Base-by-base conservation (phyloP, 2,888 invertebrate species). In the Chymomyza caudatula region DNA sequence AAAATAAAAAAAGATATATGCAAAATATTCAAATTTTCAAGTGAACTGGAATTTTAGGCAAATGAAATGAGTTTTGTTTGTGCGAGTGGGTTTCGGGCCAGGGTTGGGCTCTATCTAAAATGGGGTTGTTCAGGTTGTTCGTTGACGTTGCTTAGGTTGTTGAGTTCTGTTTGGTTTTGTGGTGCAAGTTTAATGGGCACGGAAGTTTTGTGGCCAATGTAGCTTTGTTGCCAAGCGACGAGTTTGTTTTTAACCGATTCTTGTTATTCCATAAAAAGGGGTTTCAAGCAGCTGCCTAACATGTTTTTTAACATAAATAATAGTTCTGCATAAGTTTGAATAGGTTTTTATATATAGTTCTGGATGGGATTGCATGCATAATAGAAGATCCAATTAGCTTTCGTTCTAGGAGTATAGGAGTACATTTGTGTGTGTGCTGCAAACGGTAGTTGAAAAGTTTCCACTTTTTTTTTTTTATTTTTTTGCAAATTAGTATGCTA, bases 1-100 rank as follows among this genome's bases (percentile, higher is more conserved):
- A 37, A 54, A 15, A 13, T 23, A 57, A 49, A 60, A 54, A 37
- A 63, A 84, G 74, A 84, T 84, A 85, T 85, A 81, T 85, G 79
- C 82, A 76, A 81, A 85, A 85, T 85, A 85, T 85, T 81, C 79
- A 76, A 78, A 85, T 81, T 85, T 82, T 74, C 57, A 74, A 79
- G 82, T 82, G 74, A 82, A 85, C 79, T 85, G 82, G 79, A 81
- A 85, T 81, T 81, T 81, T 82, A 81, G 77, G 74, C 77, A 82
- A 81, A 85, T 85, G 77, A 79, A 85, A 82, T 85, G 71, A 67
- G 76, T 71, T 73, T 63, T 17, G n/a, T n/a, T n/a, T n/a, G n/a
- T n/a, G n/a, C 44, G 13, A 4, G 8, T 44, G 37, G 5, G 5
- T 6, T 37, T 37, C 37, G 11, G 4, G 47, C 0, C 0, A 5